Evolutionary conservation across 2,113 vertebrate species (phyloP).

Genomic region (Chloroceryle aenea): DNA sequence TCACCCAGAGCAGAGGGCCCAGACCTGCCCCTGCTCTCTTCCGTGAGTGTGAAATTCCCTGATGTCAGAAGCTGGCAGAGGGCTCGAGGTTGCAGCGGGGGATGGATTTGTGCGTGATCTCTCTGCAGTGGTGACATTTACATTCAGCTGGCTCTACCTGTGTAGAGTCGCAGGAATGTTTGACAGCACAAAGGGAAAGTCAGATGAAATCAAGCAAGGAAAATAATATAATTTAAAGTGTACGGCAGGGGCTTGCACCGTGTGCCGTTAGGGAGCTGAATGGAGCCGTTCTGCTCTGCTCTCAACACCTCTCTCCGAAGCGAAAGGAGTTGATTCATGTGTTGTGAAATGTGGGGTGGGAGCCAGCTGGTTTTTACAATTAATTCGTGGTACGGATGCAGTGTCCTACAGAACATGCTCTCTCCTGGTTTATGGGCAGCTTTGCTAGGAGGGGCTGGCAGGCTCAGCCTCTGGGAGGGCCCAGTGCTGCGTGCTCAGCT

Average conservation of each 20-base stretch:
- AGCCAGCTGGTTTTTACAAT: not conserved
- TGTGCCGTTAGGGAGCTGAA: not conserved
- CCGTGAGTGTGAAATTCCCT: not conserved
- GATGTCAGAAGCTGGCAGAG: not conserved
- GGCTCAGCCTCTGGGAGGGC: not conserved
- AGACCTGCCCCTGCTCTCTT: not conserved
- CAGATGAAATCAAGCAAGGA: not conserved
- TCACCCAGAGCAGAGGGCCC: not conserved
- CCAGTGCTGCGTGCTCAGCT: conserved; percentile 5
- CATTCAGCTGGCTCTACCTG: not conserved
- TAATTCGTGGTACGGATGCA: not conserved
- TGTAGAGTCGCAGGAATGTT: not conserved
- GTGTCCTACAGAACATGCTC: not conserved
- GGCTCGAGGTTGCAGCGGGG: not conserved
- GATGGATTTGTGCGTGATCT: not conserved
- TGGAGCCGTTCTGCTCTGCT: not conserved
- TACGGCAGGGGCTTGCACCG: not conserved
- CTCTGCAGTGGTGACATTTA: not conserved
- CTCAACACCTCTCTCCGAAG: not conserved
- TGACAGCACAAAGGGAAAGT: not conserved
- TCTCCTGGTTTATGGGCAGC: not conserved
- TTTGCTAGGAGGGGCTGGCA: not conserved
- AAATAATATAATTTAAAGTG: not conserved
- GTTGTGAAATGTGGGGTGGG: not conserved
- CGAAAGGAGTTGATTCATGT: not conserved